Percentiles rank a stretch among this genome's conserved stretches.
Evolutionary conservation across 2,797 vertebrate species (phyloP).

Genomic region (Microtus californicus): DNA sequence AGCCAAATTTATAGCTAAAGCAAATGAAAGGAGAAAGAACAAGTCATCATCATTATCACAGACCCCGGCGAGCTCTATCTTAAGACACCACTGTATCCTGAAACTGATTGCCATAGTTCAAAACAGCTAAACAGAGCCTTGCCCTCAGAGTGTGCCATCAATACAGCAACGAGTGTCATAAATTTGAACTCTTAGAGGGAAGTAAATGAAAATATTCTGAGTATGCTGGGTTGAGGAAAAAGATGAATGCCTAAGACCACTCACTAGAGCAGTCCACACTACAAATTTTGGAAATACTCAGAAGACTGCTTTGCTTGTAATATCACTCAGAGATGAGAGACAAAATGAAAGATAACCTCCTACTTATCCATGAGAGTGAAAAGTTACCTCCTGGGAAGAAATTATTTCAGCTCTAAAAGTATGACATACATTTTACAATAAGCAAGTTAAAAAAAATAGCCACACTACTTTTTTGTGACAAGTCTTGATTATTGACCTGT

Average conservation of each 20-base stretch:
- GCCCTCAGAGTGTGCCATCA: background rate
- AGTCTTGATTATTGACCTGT: background rate
- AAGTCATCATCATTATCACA: background rate
- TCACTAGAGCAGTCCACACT: background rate
- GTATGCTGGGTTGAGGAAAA: background rate
- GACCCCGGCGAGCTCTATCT: background rate
- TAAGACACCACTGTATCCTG: background rate
- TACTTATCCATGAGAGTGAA: background rate
- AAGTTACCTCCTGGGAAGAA: background rate
- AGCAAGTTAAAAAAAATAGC: background rate
- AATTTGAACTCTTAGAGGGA: background rate
- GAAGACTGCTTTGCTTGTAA: background rate
- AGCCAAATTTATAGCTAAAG: constrained; percentile 7
- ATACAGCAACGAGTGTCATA: background rate
- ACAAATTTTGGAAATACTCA: background rate
- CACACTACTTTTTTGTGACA: background rate
- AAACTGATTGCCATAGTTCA: background rate
- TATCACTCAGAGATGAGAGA: background rate
- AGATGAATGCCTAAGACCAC: background rate
- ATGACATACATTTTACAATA: rapidly evolving
- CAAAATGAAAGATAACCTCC: background rate
- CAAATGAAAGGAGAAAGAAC: background rate
- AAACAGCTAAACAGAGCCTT: background rate
- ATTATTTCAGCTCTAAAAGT: background rate
- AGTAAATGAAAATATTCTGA: background rate